phyloP scores from a whole-genome alignment of 2,888 invertebrate species.

The Adineta ricciae region DNA sequence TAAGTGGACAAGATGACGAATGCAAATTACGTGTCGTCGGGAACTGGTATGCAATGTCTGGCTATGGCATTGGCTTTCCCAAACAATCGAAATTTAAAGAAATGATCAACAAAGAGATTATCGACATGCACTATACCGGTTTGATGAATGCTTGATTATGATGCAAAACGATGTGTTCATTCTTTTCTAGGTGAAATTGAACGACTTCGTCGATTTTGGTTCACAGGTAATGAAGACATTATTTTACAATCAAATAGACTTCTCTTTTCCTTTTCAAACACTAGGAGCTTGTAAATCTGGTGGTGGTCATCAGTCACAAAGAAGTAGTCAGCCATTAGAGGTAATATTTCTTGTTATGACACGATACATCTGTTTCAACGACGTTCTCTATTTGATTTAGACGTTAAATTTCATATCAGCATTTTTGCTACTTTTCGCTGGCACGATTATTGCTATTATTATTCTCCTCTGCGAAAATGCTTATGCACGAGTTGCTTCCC shows the following conservation, averaged over 20 bases:
- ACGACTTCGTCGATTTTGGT: slow-evolving; percentile 78
- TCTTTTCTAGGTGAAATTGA: slow-evolving; percentile 64
- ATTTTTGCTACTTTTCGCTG: slow-evolving; percentile 1
- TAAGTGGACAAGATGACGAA: slow-evolving; percentile 86
- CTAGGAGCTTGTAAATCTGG: neutral
- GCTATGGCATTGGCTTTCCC: slow-evolving; percentile 90
- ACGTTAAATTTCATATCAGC: neutral
- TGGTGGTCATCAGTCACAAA: neutral
- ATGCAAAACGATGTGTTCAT: neutral
- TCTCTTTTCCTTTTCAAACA: neutral
- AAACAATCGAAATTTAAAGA: slow-evolving; percentile 63
- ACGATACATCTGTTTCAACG: neutral
- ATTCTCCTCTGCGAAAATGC: neutral
- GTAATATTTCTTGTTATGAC: neutral
- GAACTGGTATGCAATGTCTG: slow-evolving; percentile 95
- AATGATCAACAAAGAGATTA: slow-evolving; percentile 42
- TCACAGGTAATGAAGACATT: slow-evolving; percentile 64
- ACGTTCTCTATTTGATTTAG: neutral
- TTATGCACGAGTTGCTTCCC: neutral
- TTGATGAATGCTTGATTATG: neutral
- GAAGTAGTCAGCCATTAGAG: neutral
- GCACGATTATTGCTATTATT: neutral
- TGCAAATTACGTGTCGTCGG: slow-evolving; percentile 83
- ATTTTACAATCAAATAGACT: neutral
- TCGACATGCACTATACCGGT: slow-evolving; percentile 41